Conservation (phyloP, 2,797 vertebrate species). For the Pantherophis alleghaniensis region DNA sequence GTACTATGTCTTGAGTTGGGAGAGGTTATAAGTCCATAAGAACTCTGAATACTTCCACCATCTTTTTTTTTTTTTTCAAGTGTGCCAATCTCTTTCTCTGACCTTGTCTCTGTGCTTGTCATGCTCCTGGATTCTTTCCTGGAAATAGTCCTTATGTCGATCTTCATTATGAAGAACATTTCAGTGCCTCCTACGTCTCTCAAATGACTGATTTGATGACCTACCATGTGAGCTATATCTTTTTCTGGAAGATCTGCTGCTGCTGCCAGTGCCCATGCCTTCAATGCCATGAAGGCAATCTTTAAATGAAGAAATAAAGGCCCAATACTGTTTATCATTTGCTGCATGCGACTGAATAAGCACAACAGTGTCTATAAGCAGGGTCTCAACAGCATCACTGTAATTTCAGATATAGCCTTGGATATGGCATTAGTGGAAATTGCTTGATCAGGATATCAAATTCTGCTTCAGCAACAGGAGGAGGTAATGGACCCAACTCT, state of each 20-base stretch:
- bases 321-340: conserved; percentile 86
- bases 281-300: conserved; percentile 88
- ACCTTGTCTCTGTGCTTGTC: conserved; percentile 75
- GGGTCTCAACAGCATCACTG: conserved; percentile 88
- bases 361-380: conserved; percentile 90
- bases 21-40: neutral
- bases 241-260: conserved; percentile 78
- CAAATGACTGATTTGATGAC: conserved; percentile 76
- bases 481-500: conserved; percentile 68
- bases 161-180: conserved; percentile 81
- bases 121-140: conserved; percentile 75
- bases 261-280: conserved; percentile 73
- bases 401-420: conserved; percentile 90
- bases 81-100: conserved; percentile 80
- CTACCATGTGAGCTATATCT: conserved; percentile 80
- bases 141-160: conserved; percentile 80
- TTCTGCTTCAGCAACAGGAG: conserved; percentile 76
- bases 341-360: conserved; percentile 93
- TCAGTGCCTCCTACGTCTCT: conserved; percentile 81
- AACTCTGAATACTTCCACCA: neutral
- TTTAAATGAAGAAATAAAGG: conserved; percentile 90
- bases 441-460: conserved; percentile 90
- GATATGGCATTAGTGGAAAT: conserved; percentile 93
- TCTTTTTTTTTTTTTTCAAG: conserved; percentile 71
- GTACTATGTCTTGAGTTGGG: neutral